Evolutionary conservation across 37 sponge, comb jelly and placozoan species (phyloP), one percentile per base, ranked within the genome.

Genomic region (Axinella damicornis): DNA sequence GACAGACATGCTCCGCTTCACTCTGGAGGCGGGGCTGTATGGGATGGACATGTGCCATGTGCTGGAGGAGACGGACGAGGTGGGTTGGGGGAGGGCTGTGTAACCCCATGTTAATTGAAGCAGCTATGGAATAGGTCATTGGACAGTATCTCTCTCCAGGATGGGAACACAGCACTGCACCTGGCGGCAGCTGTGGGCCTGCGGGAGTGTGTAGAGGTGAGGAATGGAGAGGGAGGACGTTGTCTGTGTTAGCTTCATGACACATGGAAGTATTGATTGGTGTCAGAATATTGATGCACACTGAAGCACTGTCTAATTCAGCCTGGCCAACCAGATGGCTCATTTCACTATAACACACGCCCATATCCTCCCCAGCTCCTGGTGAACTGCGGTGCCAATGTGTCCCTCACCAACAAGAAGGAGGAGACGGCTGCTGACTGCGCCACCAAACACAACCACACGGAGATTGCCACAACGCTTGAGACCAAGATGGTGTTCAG

Each of bases 401-500:
- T 90, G 58, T 90, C 76, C 16, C 78, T 73, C 17, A 84, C 87
- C 14, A 96, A 96, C 69, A 66, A 83, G 72, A 79, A 71, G 0
- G 84, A 78, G 13, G 41, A 89, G 62, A 96, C 96, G 0, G 81
- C 96, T 37, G 94, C 89, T 74, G 96, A 92, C 53, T 53, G 71
- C 5, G 94, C 94, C 32, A 73, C 77, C 20, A 56, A 66, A 21
- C 65, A 57, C 22, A 68, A 76, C 53, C 81, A 74, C 53, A 40
- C 34, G 0, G 71, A 72, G 11, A 82, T 96, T 52, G 97, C 94
- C 32, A 67, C 93, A 18, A 76, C 32, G 21, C 77, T 96, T 0
- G 97, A 96, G 78, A 52, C 90, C 13, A 82, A 73, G 27, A 94
- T 96, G 92, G 94, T 96, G 15, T 96, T 96, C 59, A 41, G 85